Evolutionary conservation across 1,140 invertebrate species (phyloP).

Genomic region (Trichomalopsis sarcophagae): DNA sequence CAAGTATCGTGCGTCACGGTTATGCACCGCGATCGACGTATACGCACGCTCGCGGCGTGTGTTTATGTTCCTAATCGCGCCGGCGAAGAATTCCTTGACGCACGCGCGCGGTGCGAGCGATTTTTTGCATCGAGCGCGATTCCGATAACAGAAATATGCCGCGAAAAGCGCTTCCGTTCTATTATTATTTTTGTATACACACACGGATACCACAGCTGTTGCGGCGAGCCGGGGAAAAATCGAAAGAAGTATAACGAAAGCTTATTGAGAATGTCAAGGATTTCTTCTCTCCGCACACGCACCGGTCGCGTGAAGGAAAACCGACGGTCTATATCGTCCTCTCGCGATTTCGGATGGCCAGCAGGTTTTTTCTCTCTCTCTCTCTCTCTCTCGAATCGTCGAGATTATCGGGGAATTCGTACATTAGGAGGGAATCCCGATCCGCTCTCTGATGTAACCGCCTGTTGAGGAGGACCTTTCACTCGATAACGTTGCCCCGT

Average conservation of each 20-base stretch:
- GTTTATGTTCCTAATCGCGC: not conserved
- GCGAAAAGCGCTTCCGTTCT: no score
- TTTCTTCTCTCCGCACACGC: conserved; percentile 42
- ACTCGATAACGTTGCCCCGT: no score
- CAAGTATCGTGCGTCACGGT: not conserved
- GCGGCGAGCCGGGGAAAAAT: not conserved
- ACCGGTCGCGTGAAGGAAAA: conserved; percentile 54
- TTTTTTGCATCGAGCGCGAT: not conserved
- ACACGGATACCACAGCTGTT: no score
- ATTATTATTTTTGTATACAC: no score
- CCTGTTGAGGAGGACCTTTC: no score
- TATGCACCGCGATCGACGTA: not conserved
- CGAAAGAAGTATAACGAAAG: conserved; percentile 26
- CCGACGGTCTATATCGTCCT: not conserved
- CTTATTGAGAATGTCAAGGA: conserved; percentile 45
- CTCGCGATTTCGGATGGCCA: not conserved
- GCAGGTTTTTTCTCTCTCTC: no score
- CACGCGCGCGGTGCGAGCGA: not conserved
- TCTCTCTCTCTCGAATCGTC: no score
- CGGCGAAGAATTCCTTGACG: not conserved
- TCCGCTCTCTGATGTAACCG: not conserved
- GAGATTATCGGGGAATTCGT: not conserved
- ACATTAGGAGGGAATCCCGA: not conserved
- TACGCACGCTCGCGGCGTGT: not conserved
- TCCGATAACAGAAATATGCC: not conserved